Evolutionary conservation across 2,888 invertebrate species (phyloP).

Genomic region (Drosophila longiperda): DNA sequence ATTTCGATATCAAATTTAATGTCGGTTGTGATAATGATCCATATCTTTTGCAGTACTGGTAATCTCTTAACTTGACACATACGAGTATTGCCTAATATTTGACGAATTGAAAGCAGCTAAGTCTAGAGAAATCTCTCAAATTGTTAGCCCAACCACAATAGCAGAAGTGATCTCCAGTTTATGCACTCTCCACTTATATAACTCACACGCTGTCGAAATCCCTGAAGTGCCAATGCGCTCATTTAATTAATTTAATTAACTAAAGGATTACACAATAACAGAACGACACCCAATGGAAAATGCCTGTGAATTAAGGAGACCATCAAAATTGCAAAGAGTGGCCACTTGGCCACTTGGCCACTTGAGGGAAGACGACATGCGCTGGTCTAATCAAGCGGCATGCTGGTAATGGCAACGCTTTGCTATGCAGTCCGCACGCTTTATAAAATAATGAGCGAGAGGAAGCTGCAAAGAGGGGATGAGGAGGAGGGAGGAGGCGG

Average conservation of each 20-base stretch:
- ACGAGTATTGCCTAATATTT: not conserved
- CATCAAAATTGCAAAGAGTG: conserved; percentile 29
- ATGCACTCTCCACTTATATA: conserved; percentile 51
- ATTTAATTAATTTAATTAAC: conserved; percentile 81
- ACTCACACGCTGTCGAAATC: conserved; percentile 51
- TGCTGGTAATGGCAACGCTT: conserved; percentile 76
- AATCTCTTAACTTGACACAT: not conserved
- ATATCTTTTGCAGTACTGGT: not conserved
- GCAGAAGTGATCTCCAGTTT: conserved; percentile 19
- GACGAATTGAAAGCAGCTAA: not conserved
- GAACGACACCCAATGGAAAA: conserved; percentile 62
- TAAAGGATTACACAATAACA: conserved; percentile 60
- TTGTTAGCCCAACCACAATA: not conserved
- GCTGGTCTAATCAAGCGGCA: conserved; percentile 76
- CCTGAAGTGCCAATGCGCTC: conserved; percentile 65
- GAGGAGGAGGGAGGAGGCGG: not conserved
- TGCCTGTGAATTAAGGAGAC: conserved; percentile 46
- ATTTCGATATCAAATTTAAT: not conserved
- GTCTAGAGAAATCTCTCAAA: not conserved
- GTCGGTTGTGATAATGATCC: not conserved
- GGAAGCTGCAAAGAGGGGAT: not conserved
- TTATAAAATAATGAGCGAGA: conserved; percentile 77
- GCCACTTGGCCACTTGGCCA: conserved; percentile 7
- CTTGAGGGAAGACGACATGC: conserved; percentile 6
- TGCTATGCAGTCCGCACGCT: conserved; percentile 81